A percentile compares a stretch with the other conserved stretches of the same genome.
These are phyloP conservation scores for Eristalinus aeneus DNA, from an alignment of 2,888 invertebrate genomes.

Conservation along the genomic window DNA sequence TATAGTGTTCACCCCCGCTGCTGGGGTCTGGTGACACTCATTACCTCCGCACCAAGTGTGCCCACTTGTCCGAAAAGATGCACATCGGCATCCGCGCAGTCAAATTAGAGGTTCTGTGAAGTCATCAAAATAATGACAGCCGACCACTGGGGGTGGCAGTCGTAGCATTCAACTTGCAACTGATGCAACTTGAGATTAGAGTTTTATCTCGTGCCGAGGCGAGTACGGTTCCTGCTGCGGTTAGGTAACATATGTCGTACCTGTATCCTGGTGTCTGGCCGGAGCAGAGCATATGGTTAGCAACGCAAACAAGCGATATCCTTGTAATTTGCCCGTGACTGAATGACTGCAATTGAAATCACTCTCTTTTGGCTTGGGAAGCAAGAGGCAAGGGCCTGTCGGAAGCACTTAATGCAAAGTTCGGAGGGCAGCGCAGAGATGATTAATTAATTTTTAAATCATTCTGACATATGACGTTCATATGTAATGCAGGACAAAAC, in stretches of 20 bases:
- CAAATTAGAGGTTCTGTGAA: conserved; percentile 69
- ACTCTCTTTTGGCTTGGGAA: neutral
- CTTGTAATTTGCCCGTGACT: conserved; percentile 61
- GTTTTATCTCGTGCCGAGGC: conserved; percentile 52
- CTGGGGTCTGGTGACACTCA: conserved; percentile 36
- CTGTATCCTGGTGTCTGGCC: conserved; percentile 49
- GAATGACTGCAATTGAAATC: conserved; percentile 56
- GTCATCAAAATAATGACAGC: conserved; percentile 68
- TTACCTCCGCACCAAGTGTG: conserved; percentile 21
- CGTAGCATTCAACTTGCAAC: conserved; percentile 18
- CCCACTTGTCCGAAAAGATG: conserved; percentile 64
- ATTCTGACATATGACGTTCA: conserved; percentile 28
- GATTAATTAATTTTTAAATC: conserved; percentile 59
- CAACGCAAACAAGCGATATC: conserved; percentile 62
- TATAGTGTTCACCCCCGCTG: conserved; percentile 40
- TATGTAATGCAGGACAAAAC: neutral
- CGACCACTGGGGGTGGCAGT: conserved; percentile 21
- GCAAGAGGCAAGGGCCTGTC: conserved; percentile 17
- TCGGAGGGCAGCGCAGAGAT: conserved; percentile 18
- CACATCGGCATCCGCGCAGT: conserved; percentile 43
- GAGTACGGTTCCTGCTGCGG: neutral
- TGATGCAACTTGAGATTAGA: conserved; percentile 66
- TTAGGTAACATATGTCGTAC: conserved; percentile 62
- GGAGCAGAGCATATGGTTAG: conserved; percentile 62
- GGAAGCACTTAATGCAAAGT: conserved; percentile 31